phyloP scores from a whole-genome alignment of 1,140 invertebrate genomes.

The Drosophila kepulauana region DNA sequence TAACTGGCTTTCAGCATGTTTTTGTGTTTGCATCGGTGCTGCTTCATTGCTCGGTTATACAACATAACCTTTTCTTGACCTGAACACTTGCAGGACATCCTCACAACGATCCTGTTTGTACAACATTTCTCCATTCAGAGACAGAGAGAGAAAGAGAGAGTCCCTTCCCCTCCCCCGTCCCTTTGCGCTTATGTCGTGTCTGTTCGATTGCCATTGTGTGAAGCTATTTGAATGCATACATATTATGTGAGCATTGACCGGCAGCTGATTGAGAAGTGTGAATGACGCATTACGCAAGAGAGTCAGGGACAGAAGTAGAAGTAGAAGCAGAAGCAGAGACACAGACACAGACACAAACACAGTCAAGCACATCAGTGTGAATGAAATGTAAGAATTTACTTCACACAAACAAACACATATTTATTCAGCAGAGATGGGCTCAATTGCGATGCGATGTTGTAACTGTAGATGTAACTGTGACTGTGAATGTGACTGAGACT shows the following conservation, averaged over 20 bases:
- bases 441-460: background rate
- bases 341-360: background rate
- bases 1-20: too few relatives aligned
- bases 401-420: background rate
- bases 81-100: slow-evolving; percentile 16
- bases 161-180: background rate
- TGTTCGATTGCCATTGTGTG: slow-evolving; percentile 17
- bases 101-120: slow-evolving; percentile 16
- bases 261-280: slow-evolving; percentile 33
- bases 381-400: background rate
- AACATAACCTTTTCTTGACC: slow-evolving; percentile 31
- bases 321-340: background rate
- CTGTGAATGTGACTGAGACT: background rate
- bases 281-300: slow-evolving; percentile 5
- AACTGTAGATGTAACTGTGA: background rate
- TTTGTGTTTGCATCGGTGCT: background rate
- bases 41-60: slow-evolving; percentile 14
- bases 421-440: background rate
- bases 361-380: background rate
- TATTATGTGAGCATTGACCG: slow-evolving; percentile 31
- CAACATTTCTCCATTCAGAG: background rate
- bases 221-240: slow-evolving; percentile 28
- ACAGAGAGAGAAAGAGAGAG: background rate
- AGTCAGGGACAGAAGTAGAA: background rate
- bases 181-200: background rate